Evolutionary conservation across 2,113 vertebrate species (phyloP).

Genomic region (Mastomys coucha): DNA sequence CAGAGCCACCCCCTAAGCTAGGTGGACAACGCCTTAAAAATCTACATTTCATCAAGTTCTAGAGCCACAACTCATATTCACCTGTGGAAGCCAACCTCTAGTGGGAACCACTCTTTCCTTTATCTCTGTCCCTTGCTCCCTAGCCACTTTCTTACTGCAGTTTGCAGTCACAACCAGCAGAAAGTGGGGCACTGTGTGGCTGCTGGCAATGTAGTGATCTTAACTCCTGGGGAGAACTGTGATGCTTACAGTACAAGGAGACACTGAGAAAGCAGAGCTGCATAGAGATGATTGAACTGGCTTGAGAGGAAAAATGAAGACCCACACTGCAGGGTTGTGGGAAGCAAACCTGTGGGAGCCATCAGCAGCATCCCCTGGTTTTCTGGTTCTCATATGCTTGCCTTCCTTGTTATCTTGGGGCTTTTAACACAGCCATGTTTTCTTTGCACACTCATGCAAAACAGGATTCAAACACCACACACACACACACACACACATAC

Average conservation of each 20-base stretch:
- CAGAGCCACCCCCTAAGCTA: neutral
- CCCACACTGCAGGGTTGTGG: neutral
- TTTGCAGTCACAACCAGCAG: neutral
- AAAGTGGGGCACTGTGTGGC: neutral
- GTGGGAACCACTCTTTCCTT: neutral
- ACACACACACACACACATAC: fast-evolving
- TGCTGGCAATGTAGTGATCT: neutral
- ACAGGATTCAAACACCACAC: too few species aligned
- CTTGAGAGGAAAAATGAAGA: neutral
- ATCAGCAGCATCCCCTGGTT: neutral
- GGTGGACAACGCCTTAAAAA: neutral
- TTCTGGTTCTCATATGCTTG: neutral
- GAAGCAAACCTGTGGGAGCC: neutral
- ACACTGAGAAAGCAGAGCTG: neutral
- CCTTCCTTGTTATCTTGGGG: neutral
- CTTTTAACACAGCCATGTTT: neutral
- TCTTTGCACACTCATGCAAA: neutral
- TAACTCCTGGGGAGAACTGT: neutral
- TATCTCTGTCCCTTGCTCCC: neutral
- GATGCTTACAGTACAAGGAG: neutral
- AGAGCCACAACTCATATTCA: neutral
- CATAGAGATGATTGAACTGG: neutral
- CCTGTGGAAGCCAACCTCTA: neutral
- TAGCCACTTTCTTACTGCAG: neutral
- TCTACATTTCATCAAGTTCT: neutral